Evolutionary conservation across 2,888 invertebrate genomes (phyloP), one percentile per base, ranked within the genome.

Genomic region (Holacanthella duospinosa): DNA sequence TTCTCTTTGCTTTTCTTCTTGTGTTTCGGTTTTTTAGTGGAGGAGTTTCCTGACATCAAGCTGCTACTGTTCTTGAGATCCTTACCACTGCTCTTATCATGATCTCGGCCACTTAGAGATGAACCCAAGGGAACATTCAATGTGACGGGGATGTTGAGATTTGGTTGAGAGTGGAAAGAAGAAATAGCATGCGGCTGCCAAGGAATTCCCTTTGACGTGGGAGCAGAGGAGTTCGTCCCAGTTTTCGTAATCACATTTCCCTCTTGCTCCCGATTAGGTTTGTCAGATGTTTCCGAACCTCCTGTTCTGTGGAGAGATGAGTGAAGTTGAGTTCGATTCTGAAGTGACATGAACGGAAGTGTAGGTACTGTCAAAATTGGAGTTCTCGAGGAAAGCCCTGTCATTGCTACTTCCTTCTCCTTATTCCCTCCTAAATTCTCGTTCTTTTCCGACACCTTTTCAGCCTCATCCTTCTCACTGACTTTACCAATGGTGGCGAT

Each of bases 321-420:
- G 59, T 48, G 66, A 59, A 4, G 29, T 59, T 43, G 43, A 65
- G 68, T 64, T 57, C 68, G 64, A 59, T 65, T 68, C 60, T 70
- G 69, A 24, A 70, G 63, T n/a, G 69, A 71, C 64, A 70, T 69
- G 48, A 54, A 72, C 64, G 71, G 70, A 65, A 71, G 29, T 16
- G 29, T 69, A 62, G 73, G 73, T 68, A 73, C 73, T 36, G 73
- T 72, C 44, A 73, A 57, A 55, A 73, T 73, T 2, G 73, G 71
- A 27, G 69, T 63, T 24, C 70, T 61, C 27, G 69, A 63, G 1
- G 64, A 63, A n/a, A 66, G 43, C 1, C 64, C 60, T 1, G 66
- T 60, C 24, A 63, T 60, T 29, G 59, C 43, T 29, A 53, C 59
- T 43, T 60, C 55, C 59, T 55, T 26, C 29, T 61, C 57, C 60